Base-by-base conservation (phyloP, 2,113 vertebrate genomes). In the Abramis brama region DNA sequence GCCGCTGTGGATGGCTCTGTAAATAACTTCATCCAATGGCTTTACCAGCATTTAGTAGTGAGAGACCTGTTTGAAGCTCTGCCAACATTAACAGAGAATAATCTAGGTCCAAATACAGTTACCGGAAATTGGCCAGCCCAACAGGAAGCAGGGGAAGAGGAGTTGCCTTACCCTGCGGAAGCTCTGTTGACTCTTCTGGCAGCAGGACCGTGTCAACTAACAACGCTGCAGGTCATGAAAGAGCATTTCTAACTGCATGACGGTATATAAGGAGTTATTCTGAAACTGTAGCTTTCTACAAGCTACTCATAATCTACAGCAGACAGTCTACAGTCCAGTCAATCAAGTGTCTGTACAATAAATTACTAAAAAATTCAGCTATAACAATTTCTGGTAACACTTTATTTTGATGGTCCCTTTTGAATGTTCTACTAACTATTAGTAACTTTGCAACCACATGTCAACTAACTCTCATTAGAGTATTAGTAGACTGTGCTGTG, bases 1-100 rank as follows among this genome's bases (percentile, higher is more conserved):
- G 74, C 23, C 74, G 2, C 27, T 27, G 59, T 66, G 68, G 57
- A 47, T 60, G 79, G 36, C 43, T 80, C 59, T 85, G 2, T 76
- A 86, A 87, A 85, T 62, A 87, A 11, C 62, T 75, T 85, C 39
- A 75, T 25, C 71, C 57, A 52, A 7, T 77, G 30, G 27, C 79
- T 89, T 84, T 85, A 86, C 86, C 83, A 68, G 79, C 47, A 70
- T 87, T 83, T 83, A 82, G 78, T 86, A 91, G 76, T 71, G 71
- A 89, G 74, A 90, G 64, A 86, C 86, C 86, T 77, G 76, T 93
- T 87, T 93, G 85, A 90, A 90, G 81, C 89, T 80, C 68, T 88
- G 91, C 90, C 94, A 89, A 85, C 62, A 86, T 86, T 88, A 84
- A 88, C 66, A 87, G 76, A 83, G 86, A 82, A 71, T 59, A 57